phyloP scores from a whole-genome alignment of 2,888 invertebrate genomes.

The Anodontia alba region DNA sequence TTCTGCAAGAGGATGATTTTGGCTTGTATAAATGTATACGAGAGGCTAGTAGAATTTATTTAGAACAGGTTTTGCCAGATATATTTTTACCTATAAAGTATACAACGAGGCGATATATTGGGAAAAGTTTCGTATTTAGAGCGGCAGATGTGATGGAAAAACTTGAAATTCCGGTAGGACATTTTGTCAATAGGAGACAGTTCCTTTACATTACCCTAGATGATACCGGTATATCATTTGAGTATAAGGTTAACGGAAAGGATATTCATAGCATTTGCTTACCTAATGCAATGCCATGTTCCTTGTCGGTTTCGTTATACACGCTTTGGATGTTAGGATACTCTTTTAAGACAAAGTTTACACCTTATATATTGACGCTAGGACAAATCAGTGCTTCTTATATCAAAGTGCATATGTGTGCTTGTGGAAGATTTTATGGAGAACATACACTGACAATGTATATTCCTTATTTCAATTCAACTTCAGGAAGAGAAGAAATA shows the following conservation, averaged over 20 bases:
- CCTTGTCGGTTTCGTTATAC: neutral
- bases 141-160: neutral
- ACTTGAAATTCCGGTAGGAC: neutral
- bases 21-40: neutral
- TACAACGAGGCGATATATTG: neutral
- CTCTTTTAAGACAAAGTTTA: neutral
- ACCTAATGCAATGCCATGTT: neutral
- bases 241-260: neutral
- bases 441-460: constrained; percentile 3
- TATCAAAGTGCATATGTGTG: neutral
- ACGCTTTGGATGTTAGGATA: neutral
- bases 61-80: neutral
- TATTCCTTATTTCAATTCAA: neutral
- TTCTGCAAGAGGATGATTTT: neutral
- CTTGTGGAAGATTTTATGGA: constrained; percentile 2
- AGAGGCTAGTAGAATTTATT: neutral
- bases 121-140: neutral
- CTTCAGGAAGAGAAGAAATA: neutral
- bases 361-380: neutral
- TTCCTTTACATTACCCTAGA: neutral
- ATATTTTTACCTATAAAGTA: neutral
- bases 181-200: neutral
- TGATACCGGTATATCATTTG: neutral
- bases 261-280: neutral
- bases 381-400: neutral